Base-by-base conservation (phyloP, 53 echinoderm and acorn worm genomes). In the Echinarachnius parma region DNA sequence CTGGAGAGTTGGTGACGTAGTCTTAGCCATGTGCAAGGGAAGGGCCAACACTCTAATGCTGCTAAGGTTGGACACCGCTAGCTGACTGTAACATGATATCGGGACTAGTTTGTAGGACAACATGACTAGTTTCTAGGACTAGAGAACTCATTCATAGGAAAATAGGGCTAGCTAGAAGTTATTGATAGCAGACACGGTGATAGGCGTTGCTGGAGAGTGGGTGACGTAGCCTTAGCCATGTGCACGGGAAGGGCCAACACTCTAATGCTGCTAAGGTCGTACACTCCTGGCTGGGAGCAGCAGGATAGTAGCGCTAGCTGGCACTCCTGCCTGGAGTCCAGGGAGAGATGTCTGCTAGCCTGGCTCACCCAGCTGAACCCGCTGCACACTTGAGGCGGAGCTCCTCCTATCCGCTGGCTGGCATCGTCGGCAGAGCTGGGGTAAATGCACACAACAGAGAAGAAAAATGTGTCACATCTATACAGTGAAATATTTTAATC, bases 231-330 rank as follows among this genome's bases (percentile, higher is more conserved):
- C 65, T 62, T 59, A 28, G 79, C 83, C 21, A 82, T 53, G 47
- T 27, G 8, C 3, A 39, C 27, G 3, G 74, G 39, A 28, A 56
- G 19, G 9, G 74, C 74, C 4, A 29, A 56, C 24, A 93, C 75
- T 35, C 71, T 84, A 65, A 91, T 79, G 56, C 87, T 80, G 66
- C 81, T 87, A 14, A 95, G 84, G 68, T 95, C 85, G 69, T 70
- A 95, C n/a, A 95, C 90, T 9, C 96, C 96, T 22, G 90, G 91
- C 3, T 79, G 74, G 21, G 79, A 84, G 53, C 91, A 90, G 79
- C 90, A 90, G 62, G 90, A 87, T 24, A 75, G 87, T 3, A 95
- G 82, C 26, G 60, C 69, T 28, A 81, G 59, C 56, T 76, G 77
- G 20, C 75, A 79, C 33, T 76, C 77, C 21, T 76, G 62, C 24